Evolutionary conservation across 2,888 invertebrate genomes (phyloP), one percentile per base, ranked within the genome.

Genomic region (Physocephala rufipes): DNA sequence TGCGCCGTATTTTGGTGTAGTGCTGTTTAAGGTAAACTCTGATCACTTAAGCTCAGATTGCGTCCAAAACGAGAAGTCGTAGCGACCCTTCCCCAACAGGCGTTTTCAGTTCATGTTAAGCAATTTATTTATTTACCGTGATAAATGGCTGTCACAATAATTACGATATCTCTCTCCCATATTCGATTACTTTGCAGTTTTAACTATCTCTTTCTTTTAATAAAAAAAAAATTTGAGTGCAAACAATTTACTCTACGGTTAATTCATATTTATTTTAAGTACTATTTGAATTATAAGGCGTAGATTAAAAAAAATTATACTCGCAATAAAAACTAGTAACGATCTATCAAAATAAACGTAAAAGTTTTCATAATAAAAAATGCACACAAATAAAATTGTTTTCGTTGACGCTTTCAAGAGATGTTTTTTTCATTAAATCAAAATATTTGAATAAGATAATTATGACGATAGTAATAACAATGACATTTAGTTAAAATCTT

Each of bases 81-180:
- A 45, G 45, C 45, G 45, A 45, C 45, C 36, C 36, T 36, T 12
- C 16, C 49, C 16, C n/a, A n/a, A n/a, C n/a, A n/a, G n/a, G n/a
- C n/a, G n/a, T n/a, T 12, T 49, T 49, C 19, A 13, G 2, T 49
- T 49, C 19, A n/a, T 49, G 16, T 12, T 9, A n/a, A 49, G 5
- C 36, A 36, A 12, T n/a, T 58, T 58, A 26, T 28, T 58, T 58
- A 15, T 58, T 58, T 58, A 28, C 58, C 16, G 24, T 58, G 26
- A 58, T 58, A 58, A 58, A 58, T 26, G 3, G 24, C 24, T 58
- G 58, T 58, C 58, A 28, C 28, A 58, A 58, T 58, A 58, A 58
- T 58, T 58, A 24, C n/a, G n/a, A n/a, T 24, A 12, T 15, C 21
- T 7, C 53, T 21, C n/a, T n/a, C n/a, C n/a, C n/a, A 5, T 61